Percentiles rank a stretch among this genome's conserved stretches.
Conservation (phyloP, 2,888 invertebrate genomes). For the Noctuana brunneofusca region DNA sequence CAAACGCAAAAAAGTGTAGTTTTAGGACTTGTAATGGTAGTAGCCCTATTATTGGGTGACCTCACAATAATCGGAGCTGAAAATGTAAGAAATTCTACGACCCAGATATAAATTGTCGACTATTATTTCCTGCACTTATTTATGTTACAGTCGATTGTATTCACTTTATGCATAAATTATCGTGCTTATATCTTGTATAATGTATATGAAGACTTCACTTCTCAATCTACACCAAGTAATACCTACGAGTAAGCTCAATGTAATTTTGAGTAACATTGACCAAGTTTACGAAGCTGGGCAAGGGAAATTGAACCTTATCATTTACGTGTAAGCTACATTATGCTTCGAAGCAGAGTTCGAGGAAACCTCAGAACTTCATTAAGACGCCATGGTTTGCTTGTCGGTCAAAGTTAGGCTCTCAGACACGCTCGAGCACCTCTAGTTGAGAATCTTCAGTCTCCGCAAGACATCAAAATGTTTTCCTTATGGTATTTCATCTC, state of each 20-base stretch:
- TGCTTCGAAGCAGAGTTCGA: constrained; percentile 43
- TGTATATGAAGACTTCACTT: neutral
- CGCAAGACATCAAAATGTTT: constrained; percentile 44
- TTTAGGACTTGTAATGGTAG: constrained; percentile 14
- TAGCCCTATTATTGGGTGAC: constrained; percentile 10
- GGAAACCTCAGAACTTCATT: constrained; percentile 72
- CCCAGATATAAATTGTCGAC: too few species aligned
- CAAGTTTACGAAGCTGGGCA: constrained; percentile 43
- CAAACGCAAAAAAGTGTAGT: constrained; percentile 23
- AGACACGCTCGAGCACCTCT: constrained; percentile 59
- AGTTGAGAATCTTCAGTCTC: constrained; percentile 17
- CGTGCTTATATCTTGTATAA: neutral
- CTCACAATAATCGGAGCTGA: neutral
- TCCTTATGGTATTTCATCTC: constrained; percentile 51
- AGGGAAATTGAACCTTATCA: constrained; percentile 50
- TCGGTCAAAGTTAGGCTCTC: constrained; percentile 64
- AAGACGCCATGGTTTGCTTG: constrained; percentile 69
- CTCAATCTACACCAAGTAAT: neutral
- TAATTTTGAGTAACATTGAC: constrained; percentile 43
- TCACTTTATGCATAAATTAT: too few species aligned
- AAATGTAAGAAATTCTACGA: neutral
- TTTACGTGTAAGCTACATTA: constrained; percentile 47
- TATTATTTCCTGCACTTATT: neutral
- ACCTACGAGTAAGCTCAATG: constrained; percentile 9
- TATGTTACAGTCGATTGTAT: neutral